Percentiles rank a stretch among this genome's conserved stretches.
These are phyloP conservation scores for Pogonomyrmex barbatus DNA, from an alignment of 1,140 invertebrate species.

Conservation along the genomic window DNA sequence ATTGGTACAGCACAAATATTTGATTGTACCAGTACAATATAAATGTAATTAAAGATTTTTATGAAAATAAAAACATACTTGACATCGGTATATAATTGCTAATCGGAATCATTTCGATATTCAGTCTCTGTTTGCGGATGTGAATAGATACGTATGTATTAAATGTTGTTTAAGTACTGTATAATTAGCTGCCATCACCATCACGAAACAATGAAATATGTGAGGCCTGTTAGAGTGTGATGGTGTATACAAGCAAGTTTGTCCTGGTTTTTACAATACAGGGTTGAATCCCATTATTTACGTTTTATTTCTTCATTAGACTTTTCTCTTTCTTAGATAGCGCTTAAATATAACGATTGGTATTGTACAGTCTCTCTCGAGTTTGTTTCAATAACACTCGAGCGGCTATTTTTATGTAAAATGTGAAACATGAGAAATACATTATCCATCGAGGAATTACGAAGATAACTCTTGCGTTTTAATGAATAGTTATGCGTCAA, in stretches of 20 bases:
- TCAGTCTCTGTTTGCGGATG: background rate
- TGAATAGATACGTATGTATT: slow-evolving; percentile 41
- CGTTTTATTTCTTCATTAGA: slow-evolving; percentile 22
- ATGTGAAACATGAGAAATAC: slow-evolving; percentile 45
- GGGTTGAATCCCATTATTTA: slow-evolving; percentile 32
- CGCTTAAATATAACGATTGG: background rate
- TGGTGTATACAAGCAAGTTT: slow-evolving; percentile 29
- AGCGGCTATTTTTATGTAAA: slow-evolving; percentile 42
- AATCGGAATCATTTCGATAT: background rate
- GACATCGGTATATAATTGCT: background rate
- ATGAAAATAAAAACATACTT: background rate
- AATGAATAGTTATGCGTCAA: slow-evolving; percentile 42
- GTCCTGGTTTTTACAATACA: slow-evolving; percentile 60
- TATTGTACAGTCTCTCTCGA: slow-evolving; percentile 40
- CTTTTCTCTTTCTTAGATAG: slow-evolving; percentile 39
- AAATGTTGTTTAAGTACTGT: slow-evolving; percentile 58
- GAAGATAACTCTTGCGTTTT: background rate
- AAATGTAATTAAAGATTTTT: background rate
- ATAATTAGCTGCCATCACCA: slow-evolving; percentile 64
- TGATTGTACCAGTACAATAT: background rate
- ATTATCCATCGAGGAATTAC: background rate
- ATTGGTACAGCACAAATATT: background rate
- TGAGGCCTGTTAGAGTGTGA: slow-evolving; percentile 23
- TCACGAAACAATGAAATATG: slow-evolving; percentile 28
- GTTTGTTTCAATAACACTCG: slow-evolving; percentile 15